Percentiles rank a stretch among this genome's conserved stretches.
These are phyloP conservation scores for Podargus strigoides DNA, from an alignment of 2,797 vertebrate genomes.

Conservation along the genomic window DNA sequence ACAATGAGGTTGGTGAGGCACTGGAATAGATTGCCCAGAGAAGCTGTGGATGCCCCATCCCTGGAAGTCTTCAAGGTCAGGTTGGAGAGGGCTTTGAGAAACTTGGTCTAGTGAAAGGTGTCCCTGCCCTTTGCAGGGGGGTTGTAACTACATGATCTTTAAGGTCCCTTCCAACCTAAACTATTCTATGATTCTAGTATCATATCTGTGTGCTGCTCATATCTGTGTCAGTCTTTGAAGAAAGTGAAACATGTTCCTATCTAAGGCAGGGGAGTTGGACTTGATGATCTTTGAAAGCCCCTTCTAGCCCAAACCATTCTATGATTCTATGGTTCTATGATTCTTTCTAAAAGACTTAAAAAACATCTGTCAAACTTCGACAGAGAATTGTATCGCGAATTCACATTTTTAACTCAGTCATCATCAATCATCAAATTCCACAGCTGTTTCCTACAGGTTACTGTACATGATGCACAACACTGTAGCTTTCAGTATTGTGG, in stretches of 20 bases:
- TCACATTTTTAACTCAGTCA: background rate
- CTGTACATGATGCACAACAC: background rate
- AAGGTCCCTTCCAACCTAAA: too few relatives aligned
- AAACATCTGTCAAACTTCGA: background rate
- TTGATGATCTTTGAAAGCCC: background rate
- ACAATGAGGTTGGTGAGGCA: rapidly evolving
- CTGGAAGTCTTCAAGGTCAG: background rate
- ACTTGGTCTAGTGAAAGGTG: background rate
- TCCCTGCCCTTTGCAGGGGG: too few relatives aligned
- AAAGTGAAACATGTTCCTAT: background rate
- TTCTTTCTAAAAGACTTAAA: background rate
- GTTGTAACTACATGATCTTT: too few relatives aligned
- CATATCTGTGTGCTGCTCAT: too few relatives aligned
- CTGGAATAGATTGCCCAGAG: background rate
- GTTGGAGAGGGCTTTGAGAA: background rate
- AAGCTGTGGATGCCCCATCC: rapidly evolving
- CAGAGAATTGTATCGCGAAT: background rate
- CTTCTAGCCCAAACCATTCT: background rate
- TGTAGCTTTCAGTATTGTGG: background rate
- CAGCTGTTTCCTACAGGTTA: background rate
- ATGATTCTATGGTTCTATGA: background rate
- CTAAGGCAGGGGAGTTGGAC: background rate
- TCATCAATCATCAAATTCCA: background rate
- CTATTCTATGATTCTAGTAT: too few relatives aligned
- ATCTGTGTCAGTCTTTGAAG: too few relatives aligned